These are phyloP conservation scores for Apodemia mormo DNA, from an alignment of 2,888 invertebrate species.

Conservation along the genomic window DNA sequence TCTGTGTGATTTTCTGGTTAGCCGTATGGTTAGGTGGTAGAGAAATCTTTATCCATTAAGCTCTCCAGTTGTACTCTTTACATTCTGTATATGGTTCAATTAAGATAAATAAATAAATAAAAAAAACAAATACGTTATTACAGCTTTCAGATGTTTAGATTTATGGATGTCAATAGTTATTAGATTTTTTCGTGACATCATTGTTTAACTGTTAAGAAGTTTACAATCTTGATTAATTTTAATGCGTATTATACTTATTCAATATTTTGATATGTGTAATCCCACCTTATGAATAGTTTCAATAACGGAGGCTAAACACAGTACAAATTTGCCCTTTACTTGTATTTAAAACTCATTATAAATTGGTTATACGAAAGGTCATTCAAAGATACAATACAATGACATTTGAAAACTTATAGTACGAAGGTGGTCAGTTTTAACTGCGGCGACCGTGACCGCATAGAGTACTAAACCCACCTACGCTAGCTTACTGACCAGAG, in stretches of 20 bases:
- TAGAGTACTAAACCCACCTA: conserved; percentile 58
- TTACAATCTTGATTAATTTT: background rate
- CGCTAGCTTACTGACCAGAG: conserved; percentile 47
- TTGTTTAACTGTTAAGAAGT: too few relatives aligned
- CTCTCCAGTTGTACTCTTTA: too few relatives aligned
- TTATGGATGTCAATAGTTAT: too few relatives aligned
- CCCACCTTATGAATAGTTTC: background rate
- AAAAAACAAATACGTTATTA: too few relatives aligned
- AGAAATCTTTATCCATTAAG: too few relatives aligned
- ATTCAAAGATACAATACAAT: conserved; percentile 12
- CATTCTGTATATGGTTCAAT: too few relatives aligned
- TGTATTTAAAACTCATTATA: conserved; percentile 11
- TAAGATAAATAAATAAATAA: too few relatives aligned
- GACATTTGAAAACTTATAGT: conserved; percentile 26
- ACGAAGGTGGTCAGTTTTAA: conserved; percentile 42
- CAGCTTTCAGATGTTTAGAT: too few relatives aligned
- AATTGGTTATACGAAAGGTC: conserved; percentile 15
- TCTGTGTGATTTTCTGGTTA: too few relatives aligned
- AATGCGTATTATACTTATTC: background rate
- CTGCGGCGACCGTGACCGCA: conserved; percentile 48
- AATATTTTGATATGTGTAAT: background rate
- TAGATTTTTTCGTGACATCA: too few relatives aligned
- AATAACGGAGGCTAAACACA: conserved; percentile 2
- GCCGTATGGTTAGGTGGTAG: too few relatives aligned
- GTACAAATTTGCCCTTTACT: conserved; percentile 14